These are phyloP conservation scores for Etheostoma perlongum DNA, from an alignment of 2,797 vertebrate species.

Conservation along the genomic window DNA sequence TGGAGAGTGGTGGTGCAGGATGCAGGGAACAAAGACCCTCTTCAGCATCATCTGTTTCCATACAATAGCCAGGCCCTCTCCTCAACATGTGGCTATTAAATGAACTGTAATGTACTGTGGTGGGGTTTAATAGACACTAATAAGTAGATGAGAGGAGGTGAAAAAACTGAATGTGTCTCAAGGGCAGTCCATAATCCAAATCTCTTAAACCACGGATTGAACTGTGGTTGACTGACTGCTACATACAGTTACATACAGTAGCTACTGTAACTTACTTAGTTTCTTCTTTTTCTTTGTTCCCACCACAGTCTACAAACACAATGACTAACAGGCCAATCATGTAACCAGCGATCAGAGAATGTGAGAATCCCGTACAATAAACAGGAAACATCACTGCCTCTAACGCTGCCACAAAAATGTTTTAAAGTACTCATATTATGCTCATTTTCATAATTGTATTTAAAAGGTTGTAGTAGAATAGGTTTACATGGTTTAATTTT, in stretches of 20 bases:
- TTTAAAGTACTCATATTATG: too few species aligned
- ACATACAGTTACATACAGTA: neutral
- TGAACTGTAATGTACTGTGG: conserved; percentile 15
- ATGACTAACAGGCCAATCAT: neutral
- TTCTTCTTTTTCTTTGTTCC: neutral
- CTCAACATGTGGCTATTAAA: conserved; percentile 14
- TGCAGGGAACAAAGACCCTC: conserved; percentile 30
- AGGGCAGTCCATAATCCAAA: neutral
- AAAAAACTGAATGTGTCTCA: neutral
- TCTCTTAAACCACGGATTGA: neutral
- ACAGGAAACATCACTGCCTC: too few species aligned
- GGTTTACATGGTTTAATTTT: too few species aligned
- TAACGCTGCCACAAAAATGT: too few species aligned
- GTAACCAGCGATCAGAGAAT: too few species aligned
- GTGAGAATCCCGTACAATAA: too few species aligned
- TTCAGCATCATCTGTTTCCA: conserved; percentile 10
- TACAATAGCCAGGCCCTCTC: conserved; percentile 2
- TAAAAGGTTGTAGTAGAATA: too few species aligned
- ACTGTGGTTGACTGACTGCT: neutral
- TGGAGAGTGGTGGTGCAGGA: neutral
- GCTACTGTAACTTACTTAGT: neutral
- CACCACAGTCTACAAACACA: neutral
- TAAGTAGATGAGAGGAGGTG: neutral
- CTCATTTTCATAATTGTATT: too few species aligned
- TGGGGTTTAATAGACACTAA: conserved; percentile 24